Conservation (phyloP, 1,140 invertebrate species). For the Aphidius gifuensis region DNA sequence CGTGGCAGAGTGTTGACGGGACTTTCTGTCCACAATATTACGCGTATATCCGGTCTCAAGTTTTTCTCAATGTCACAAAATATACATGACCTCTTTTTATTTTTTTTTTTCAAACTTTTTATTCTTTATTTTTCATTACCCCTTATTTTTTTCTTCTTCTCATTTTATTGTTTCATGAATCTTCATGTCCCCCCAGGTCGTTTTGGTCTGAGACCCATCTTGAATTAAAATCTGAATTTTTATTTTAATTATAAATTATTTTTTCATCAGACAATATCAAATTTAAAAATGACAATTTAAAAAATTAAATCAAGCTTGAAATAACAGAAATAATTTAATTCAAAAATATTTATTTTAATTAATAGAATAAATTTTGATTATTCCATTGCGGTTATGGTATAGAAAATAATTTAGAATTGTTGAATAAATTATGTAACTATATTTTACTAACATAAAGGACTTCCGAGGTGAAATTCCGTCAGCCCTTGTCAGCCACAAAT, state of each 20-base stretch:
- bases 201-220: not conserved
- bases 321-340: not conserved
- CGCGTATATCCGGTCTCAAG: conserved; percentile 22
- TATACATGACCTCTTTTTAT: not conserved
- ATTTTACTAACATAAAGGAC: too few relatives aligned
- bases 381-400: not conserved
- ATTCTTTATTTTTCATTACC: not conserved
- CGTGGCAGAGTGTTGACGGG: conserved; percentile 21
- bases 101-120: not conserved
- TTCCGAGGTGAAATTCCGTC: too few relatives aligned
- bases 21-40: conserved; percentile 21
- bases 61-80: not conserved
- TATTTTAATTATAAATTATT: not conserved
- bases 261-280: not conserved
- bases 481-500: too few relatives aligned
- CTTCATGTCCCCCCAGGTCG: not conserved
- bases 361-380: too few relatives aligned
- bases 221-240: not conserved
- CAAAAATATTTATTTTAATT: not conserved
- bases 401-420: too few relatives aligned
- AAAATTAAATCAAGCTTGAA: too few relatives aligned
- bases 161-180: not conserved
- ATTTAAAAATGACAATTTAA: not conserved
- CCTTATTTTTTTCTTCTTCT: not conserved
- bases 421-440: too few relatives aligned